Conservation (phyloP, 2,113 vertebrate species). For the Edolisoma coerulescens region DNA sequence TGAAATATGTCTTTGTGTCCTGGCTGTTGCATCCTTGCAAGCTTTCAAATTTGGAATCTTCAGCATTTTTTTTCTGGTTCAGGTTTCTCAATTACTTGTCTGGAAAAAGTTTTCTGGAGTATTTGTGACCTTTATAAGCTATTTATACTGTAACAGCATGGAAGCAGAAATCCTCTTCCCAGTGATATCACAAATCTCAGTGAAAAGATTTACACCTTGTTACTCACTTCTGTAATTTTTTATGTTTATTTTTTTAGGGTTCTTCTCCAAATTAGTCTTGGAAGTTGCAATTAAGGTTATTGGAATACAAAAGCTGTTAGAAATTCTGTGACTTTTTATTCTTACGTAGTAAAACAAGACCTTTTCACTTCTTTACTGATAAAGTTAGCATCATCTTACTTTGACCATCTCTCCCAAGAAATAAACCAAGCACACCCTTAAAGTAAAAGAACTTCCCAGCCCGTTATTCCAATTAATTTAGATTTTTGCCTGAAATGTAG, state of each 20-base stretch:
- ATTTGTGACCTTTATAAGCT: background rate
- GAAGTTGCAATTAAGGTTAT: background rate
- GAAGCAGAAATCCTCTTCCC: background rate
- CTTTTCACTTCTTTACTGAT: background rate
- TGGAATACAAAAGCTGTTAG: background rate
- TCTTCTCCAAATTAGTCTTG: background rate
- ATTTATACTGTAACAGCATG: background rate
- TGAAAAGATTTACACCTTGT: background rate
- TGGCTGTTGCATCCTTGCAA: background rate
- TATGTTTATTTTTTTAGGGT: background rate
- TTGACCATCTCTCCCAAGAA: background rate
- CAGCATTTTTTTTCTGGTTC: background rate
- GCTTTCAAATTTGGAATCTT: background rate
- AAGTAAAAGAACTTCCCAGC: background rate
- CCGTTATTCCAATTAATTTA: background rate
- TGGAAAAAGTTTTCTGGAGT: background rate
- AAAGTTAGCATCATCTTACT: background rate
- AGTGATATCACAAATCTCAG: background rate
- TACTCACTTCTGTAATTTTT: background rate
- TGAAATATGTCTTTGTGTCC: background rate
- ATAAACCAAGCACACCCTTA: background rate
- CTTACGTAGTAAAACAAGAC: accelerated
- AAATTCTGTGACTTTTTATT: background rate
- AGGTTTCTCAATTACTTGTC: background rate
- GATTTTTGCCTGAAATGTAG: background rate